Base-by-base conservation (phyloP, 2,888 invertebrate genomes). In the Automeris io region DNA sequence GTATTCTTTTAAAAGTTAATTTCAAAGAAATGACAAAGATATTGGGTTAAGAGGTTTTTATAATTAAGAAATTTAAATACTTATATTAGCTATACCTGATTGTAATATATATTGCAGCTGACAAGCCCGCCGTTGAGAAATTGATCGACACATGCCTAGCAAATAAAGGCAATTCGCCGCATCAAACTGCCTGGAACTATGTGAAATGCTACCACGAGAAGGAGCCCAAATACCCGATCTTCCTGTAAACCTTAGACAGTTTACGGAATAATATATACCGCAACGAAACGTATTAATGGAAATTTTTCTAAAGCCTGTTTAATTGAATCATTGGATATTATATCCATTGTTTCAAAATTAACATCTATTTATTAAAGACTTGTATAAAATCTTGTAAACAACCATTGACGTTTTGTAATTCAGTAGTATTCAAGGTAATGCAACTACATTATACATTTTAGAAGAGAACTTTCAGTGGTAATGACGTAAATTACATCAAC, bases 121-220 rank as follows among this genome's bases (percentile, higher is more conserved):
- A 87, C 60, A 87, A 79, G 25, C 73, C 80, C 1, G 50, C 62
- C 3, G 86, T 85, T 0, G 87, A 86, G 53, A 85, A 83, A 49
- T 55, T 85, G 51, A 87, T 87, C 26, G 86, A 87, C 40, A 46
- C 73, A 34, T 87, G 87, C 57, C 54, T 87, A 5, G 76, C 80
- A 35, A 81, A 77, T 61, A 87, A 87, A 44, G 87, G 87, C 23
- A 80, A 72, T 60, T 75, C 75, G 0, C 85, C 87, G 0, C 78
- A 82, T 7, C 85, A 87, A 55, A 81, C 83, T 0, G 87, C 87
- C 7, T 87, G 87, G 87, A 87, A 87, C 70, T 87, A 85, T 64
- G 77, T 82, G 48, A 87, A 85, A 37, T 87, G 87, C 55, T 87
- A 87, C 61, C 86, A 87, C 47, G 86, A 86, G 55, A 87, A 87